phyloP scores from a whole-genome alignment of 2,888 invertebrate species.

The Polymixis flavicincta region DNA sequence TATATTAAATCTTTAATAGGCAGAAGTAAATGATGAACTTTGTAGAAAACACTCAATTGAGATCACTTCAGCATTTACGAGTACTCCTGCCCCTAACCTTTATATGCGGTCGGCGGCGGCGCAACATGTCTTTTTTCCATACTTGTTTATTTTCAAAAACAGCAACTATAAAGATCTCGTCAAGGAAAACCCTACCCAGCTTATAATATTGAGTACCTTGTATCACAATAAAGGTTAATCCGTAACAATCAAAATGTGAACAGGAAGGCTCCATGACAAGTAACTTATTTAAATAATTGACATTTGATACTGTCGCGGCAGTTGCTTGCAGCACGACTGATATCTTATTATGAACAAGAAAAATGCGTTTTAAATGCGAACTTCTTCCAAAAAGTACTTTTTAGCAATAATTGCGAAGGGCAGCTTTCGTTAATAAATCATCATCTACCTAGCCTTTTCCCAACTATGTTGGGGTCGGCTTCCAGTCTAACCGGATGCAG shows the following conservation, averaged over 20 bases:
- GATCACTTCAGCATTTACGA: too few species aligned
- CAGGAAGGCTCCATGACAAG: slow-evolving; percentile 55
- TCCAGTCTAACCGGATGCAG: too few species aligned
- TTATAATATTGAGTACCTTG: background rate
- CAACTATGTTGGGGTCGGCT: too few species aligned
- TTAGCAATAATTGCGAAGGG: too few species aligned
- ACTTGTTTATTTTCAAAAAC: background rate
- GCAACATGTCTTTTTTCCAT: too few species aligned
- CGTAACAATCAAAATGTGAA: slow-evolving; percentile 19
- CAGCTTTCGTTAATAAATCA: too few species aligned
- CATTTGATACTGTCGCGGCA: slow-evolving; percentile 50
- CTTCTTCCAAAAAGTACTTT: too few species aligned
- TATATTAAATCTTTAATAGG: too few species aligned
- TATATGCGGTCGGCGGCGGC: too few species aligned
- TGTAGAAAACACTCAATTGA: too few species aligned
- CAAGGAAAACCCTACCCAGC: background rate
- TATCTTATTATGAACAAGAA: slow-evolving; percentile 30
- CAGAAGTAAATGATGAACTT: background rate
- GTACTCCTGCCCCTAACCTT: too few species aligned
- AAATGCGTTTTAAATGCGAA: slow-evolving; percentile 10
- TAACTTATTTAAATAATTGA: slow-evolving; percentile 57
- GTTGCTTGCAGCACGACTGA: slow-evolving; percentile 39
- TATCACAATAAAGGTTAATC: slow-evolving; percentile 50
- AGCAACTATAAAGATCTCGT: background rate
- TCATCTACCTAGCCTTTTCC: too few species aligned